Evolutionary conservation across 2,113 vertebrate genomes (phyloP).

Genomic region (Tricholaema leucomelas): DNA sequence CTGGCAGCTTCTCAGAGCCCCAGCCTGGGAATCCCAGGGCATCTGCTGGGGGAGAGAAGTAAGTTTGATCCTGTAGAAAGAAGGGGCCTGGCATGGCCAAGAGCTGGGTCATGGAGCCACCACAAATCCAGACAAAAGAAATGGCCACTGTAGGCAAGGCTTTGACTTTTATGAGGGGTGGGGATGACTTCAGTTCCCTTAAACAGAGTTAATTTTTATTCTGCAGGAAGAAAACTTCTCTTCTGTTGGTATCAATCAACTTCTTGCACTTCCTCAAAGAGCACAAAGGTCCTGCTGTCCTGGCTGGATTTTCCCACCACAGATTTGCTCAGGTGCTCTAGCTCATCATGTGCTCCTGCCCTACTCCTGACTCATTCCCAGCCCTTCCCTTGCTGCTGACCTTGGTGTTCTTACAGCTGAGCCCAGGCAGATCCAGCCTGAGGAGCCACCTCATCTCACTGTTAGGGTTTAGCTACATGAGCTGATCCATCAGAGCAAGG

Average conservation of each 20-base stretch:
- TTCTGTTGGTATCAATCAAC: neutral
- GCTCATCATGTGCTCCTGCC: too few species aligned
- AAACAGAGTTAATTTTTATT: neutral
- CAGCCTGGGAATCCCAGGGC: neutral
- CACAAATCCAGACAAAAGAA: neutral
- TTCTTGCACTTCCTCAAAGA: neutral
- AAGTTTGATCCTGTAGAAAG: too few species aligned
- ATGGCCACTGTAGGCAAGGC: neutral
- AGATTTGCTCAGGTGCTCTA: too few species aligned
- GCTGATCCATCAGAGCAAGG: rapidly evolving
- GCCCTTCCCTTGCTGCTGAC: neutral
- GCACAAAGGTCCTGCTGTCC: neutral
- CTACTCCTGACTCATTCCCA: neutral
- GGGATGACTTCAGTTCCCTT: neutral
- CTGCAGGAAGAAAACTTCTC: neutral
- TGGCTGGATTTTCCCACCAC: neutral
- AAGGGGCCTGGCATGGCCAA: too few species aligned
- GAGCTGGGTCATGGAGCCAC: too few species aligned
- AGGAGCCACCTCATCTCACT: neutral
- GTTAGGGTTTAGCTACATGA: rapidly evolving
- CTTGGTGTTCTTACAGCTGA: neutral
- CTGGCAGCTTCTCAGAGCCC: neutral
- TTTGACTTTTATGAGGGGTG: neutral
- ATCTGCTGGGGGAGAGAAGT: too few species aligned
- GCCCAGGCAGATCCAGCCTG: neutral